Conservation (phyloP, 1,140 invertebrate species). For the Bombus terrestris region DNA sequence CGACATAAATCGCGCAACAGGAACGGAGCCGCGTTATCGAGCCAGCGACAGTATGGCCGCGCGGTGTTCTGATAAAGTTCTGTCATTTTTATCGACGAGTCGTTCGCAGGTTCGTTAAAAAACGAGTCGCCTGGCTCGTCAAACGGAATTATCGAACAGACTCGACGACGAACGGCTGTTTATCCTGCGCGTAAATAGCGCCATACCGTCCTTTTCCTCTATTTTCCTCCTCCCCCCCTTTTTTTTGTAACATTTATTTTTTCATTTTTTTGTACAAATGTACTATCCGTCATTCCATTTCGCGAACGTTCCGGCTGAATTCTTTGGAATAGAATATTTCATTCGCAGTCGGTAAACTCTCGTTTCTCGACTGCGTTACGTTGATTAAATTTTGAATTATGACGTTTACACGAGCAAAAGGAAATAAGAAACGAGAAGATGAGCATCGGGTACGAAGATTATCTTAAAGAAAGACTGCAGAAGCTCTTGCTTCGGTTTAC, state of each 20-base stretch:
- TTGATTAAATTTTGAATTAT: background rate
- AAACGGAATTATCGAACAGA: slow-evolving; percentile 41
- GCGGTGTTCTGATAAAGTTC: slow-evolving; percentile 61
- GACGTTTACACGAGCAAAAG: background rate
- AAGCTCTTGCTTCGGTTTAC: background rate
- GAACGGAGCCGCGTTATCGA: slow-evolving; percentile 57
- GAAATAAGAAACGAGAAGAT: background rate
- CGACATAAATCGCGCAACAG: slow-evolving; percentile 62
- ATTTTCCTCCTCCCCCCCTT: background rate
- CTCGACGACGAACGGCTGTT: slow-evolving; percentile 20
- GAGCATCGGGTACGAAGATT: background rate
- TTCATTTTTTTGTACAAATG: background rate
- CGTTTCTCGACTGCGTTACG: background rate
- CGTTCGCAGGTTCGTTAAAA: slow-evolving; percentile 64
- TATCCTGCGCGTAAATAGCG: background rate
- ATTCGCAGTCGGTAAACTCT: background rate
- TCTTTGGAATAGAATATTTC: background rate
- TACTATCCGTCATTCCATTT: background rate
- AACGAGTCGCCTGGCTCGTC: slow-evolving; percentile 36
- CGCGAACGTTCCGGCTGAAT: background rate
- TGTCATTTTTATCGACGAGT: slow-evolving; percentile 68
- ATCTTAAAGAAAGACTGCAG: background rate
- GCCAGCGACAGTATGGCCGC: slow-evolving; percentile 51
- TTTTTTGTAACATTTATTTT: background rate
- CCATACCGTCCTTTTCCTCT: no score